phyloP scores from a whole-genome alignment of 2,113 vertebrate genomes.

The Carettochelys insculpta region DNA sequence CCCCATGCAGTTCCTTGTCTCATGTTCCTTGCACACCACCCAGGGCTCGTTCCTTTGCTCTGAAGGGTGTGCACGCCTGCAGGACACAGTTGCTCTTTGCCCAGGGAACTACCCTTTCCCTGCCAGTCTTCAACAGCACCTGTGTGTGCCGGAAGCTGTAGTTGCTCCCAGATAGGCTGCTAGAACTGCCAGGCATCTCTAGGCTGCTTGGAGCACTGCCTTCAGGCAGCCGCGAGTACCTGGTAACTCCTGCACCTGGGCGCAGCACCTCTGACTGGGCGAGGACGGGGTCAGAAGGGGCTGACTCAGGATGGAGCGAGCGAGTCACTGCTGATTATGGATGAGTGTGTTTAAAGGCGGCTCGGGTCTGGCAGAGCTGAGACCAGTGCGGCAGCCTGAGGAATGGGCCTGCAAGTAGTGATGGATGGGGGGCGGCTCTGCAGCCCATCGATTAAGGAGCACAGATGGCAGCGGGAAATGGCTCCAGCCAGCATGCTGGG shows the following conservation, averaged over 20 bases:
- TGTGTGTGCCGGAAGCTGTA: neutral
- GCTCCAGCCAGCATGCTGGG: no score
- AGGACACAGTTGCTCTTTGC: neutral
- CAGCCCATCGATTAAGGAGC: neutral
- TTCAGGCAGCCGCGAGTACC: no score
- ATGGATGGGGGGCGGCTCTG: neutral
- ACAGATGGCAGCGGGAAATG: neutral
- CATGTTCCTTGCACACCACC: neutral
- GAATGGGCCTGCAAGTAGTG: neutral
- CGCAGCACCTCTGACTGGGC: neutral
- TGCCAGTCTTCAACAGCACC: neutral
- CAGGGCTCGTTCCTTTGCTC: neutral
- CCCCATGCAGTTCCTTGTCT: neutral
- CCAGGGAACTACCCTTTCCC: neutral
- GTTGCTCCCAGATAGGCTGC: no score
- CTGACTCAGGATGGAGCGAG: neutral
- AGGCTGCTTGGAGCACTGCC: neutral
- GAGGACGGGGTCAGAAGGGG: neutral
- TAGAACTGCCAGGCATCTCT: no score
- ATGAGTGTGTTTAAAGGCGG: neutral
- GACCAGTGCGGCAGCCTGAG: neutral
- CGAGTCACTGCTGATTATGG: neutral
- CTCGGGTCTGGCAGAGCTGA: neutral
- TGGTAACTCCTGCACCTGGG: no score
- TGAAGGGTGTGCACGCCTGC: neutral